phyloP scores from a whole-genome alignment of 2,113 vertebrate genomes.

The Erythrocercus mccallii region DNA sequence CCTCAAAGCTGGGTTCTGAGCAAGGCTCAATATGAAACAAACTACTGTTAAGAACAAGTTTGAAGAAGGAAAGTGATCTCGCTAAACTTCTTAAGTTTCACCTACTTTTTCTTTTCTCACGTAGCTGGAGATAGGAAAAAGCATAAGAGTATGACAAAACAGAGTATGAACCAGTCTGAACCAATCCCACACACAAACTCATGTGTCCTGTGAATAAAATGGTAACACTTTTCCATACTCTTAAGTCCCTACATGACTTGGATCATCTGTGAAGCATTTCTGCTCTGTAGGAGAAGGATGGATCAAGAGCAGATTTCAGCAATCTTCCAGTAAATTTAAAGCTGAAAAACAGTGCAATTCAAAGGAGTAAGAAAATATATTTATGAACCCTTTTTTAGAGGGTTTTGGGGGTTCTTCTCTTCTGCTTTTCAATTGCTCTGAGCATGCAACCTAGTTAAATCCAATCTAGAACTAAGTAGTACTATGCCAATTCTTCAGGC shows the following conservation, averaged over 20 bases:
- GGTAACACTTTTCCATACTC: accelerated
- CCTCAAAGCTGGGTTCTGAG: not conserved
- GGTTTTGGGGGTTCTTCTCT: not conserved
- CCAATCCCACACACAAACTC: not conserved
- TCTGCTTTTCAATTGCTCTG: not conserved
- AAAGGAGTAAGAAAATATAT: not conserved
- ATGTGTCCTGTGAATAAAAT: not conserved
- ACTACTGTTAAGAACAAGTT: not conserved
- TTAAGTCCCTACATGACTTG: not conserved
- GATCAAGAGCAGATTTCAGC: not conserved
- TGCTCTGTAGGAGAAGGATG: not conserved
- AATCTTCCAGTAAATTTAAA: not conserved
- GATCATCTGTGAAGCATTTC: not conserved
- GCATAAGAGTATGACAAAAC: not conserved
- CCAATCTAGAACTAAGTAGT: not conserved
- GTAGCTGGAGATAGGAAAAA: not conserved
- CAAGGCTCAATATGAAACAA: not conserved
- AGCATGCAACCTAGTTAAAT: not conserved
- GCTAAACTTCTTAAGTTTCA: not conserved
- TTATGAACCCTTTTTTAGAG: not conserved
- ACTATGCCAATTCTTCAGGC: not conserved
- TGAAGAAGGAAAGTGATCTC: not conserved
- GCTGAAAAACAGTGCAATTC: not conserved
- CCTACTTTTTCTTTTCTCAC: not conserved
- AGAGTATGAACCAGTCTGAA: not conserved